A percentile compares a stretch with the other conserved stretches of the same genome.
These are phyloP conservation scores for Lithodes maja DNA, from an alignment of 2,888 invertebrate species.

Conservation along the genomic window DNA sequence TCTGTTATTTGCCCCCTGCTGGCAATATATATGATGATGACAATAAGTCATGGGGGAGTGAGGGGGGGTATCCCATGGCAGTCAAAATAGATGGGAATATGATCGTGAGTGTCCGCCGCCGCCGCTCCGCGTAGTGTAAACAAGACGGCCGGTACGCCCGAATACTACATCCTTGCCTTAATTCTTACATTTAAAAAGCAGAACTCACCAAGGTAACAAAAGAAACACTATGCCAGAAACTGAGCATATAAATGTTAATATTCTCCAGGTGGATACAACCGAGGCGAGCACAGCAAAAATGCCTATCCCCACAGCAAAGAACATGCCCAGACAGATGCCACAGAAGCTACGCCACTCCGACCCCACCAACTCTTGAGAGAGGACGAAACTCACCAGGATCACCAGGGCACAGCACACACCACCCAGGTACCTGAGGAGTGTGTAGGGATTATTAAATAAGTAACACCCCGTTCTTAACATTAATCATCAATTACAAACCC, in stretches of 20 bases:
- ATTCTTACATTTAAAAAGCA: neutral
- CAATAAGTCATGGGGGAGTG: no score
- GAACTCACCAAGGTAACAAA: slow-evolving; percentile 71
- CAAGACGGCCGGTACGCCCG: no score
- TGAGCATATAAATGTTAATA: slow-evolving; percentile 68
- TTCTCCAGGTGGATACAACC: slow-evolving; percentile 71
- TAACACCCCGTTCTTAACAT: no score
- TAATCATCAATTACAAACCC: no score
- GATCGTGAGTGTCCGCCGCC: no score
- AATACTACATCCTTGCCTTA: no score
- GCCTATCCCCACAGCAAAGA: slow-evolving; percentile 72
- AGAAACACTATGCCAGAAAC: slow-evolving; percentile 66
- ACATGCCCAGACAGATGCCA: slow-evolving; percentile 48
- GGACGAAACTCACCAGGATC: slow-evolving; percentile 67
- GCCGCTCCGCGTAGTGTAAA: no score
- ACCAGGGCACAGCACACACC: slow-evolving; percentile 65
- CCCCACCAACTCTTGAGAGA: slow-evolving; percentile 68
- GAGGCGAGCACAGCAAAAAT: slow-evolving; percentile 71
- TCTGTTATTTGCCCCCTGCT: no score
- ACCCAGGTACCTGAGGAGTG: slow-evolving; percentile 59
- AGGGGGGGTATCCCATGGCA: no score
- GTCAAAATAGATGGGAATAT: no score
- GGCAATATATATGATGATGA: no score
- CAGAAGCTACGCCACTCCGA: slow-evolving; percentile 61
- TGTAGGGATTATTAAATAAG: no score